phyloP scores from a whole-genome alignment of 2,888 invertebrate species.

The Acanthosepion lycidas region DNA sequence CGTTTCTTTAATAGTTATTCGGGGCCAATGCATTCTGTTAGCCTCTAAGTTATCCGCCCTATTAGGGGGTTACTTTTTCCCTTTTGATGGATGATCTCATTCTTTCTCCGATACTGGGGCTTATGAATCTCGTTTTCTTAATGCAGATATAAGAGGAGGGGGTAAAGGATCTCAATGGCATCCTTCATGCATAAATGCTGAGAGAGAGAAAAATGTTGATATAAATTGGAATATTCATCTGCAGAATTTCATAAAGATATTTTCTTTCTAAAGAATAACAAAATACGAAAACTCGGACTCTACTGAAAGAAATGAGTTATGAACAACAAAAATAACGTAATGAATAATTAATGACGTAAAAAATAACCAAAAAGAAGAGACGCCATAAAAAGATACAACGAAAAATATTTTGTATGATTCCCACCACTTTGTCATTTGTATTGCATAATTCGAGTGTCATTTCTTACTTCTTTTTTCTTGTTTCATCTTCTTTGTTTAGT shows the following conservation, averaged over 20 bases:
- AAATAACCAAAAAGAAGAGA: too few relatives aligned
- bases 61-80: not conserved
- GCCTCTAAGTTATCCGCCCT: not conserved
- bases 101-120: not conserved
- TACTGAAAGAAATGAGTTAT: too few relatives aligned
- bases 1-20: not conserved
- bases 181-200: not conserved
- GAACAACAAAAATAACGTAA: too few relatives aligned
- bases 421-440: too few relatives aligned
- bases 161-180: rapidly evolving
- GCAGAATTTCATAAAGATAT: not conserved
- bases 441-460: too few relatives aligned
- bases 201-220: not conserved
- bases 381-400: too few relatives aligned
- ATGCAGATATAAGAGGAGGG: not conserved
- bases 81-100: not conserved
- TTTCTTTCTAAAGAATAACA: too few relatives aligned
- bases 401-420: too few relatives aligned
- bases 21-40: too few relatives aligned
- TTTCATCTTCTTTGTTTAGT: not conserved
- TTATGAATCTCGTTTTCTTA: not conserved
- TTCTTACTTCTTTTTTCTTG: rapidly evolving
- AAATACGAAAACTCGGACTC: too few relatives aligned
- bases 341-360: too few relatives aligned
- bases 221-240: not conserved